Conservation (phyloP, 53 echinoderm and acorn worm species). For the Crossaster papposus region DNA sequence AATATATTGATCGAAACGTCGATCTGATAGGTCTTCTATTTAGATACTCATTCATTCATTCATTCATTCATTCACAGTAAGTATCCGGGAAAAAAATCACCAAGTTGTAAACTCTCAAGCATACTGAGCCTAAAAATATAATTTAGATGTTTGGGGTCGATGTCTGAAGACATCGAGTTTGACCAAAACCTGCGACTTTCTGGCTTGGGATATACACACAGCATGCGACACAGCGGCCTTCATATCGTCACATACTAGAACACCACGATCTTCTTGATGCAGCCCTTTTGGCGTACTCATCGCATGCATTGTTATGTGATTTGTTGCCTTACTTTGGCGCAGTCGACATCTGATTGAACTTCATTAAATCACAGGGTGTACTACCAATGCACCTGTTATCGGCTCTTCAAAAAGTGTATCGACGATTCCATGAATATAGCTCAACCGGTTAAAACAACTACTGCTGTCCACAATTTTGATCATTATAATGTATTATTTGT, state of each 20-base stretch:
- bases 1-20: background rate
- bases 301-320: background rate
- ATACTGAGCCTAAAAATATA: too few relatives aligned
- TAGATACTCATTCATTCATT: too few relatives aligned
- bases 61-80: too few relatives aligned
- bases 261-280: background rate
- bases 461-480: background rate
- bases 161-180: too few relatives aligned
- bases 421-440: background rate
- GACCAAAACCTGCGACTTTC: too few relatives aligned
- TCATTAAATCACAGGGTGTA: background rate
- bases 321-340: background rate
- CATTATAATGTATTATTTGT: background rate
- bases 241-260: slow-evolving; percentile 7
- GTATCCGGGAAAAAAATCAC: too few relatives aligned
- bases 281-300: background rate
- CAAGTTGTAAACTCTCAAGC: too few relatives aligned
- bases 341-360: background rate
- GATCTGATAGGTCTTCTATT: background rate
- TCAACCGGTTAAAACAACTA: background rate
- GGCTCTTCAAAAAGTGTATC: background rate
- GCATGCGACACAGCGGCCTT: background rate
- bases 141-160: too few relatives aligned
- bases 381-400: slow-evolving; percentile 25
- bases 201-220: background rate